A percentile compares a stretch with the other conserved stretches of the same genome.
phyloP scores from a whole-genome alignment of 1,140 invertebrate species.

The Trigoniulus corallinus region DNA sequence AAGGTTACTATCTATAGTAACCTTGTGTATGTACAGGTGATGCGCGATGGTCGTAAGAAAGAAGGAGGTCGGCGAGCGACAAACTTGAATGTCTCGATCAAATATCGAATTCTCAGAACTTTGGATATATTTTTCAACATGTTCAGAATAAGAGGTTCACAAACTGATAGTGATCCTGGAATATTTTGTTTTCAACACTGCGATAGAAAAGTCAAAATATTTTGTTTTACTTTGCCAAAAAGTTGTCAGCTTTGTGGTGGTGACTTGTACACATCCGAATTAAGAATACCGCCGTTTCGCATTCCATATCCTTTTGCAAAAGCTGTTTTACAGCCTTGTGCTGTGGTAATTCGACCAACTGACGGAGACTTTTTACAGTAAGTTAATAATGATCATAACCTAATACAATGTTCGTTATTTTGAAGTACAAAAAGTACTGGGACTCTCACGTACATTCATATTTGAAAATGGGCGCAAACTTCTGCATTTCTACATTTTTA shows the following conservation, averaged over 20 bases:
- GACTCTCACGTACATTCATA: neutral
- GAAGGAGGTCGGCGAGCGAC: too few relatives aligned
- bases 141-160: too few relatives aligned
- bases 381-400: constrained; percentile 18
- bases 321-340: constrained; percentile 49
- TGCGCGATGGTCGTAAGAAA: too few relatives aligned
- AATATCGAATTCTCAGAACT: too few relatives aligned
- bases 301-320: constrained; percentile 59
- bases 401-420: neutral
- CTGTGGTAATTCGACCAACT: constrained; percentile 59
- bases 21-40: too few relatives aligned
- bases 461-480: too few relatives aligned
- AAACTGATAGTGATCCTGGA: constrained; percentile 53
- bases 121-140: too few relatives aligned
- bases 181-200: constrained; percentile 70
- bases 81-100: too few relatives aligned
- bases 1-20: too few relatives aligned
- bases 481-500: too few relatives aligned
- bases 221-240: constrained; percentile 51
- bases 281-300: constrained; percentile 51
- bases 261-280: constrained; percentile 37
- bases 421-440: neutral
- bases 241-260: constrained; percentile 48
- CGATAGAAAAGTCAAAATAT: constrained; percentile 43
- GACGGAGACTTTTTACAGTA: constrained; percentile 64